A percentile compares a stretch with the other conserved stretches of the same genome.
Evolutionary conservation across 2,797 vertebrate genomes (phyloP).

Genomic region (Sebastes miniatus): DNA sequence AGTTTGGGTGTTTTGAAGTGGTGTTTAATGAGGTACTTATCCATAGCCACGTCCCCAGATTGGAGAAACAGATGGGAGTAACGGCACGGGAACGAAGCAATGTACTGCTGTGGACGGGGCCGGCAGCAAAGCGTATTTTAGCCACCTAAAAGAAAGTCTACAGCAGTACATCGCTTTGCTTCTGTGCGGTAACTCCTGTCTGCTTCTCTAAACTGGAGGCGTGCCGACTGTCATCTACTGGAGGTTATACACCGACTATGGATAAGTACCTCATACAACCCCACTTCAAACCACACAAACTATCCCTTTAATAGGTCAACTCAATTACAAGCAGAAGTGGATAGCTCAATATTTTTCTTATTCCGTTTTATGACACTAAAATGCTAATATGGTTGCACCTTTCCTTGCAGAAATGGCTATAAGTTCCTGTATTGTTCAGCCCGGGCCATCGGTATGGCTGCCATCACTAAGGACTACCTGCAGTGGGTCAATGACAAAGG

Average conservation of each 20-base stretch:
- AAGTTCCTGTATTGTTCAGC: conserved; percentile 98
- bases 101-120: too few relatives aligned
- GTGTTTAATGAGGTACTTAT: neutral
- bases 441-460: conserved; percentile 92
- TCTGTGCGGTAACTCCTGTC: too few relatives aligned
- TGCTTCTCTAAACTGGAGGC: too few relatives aligned
- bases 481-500: conserved; percentile 91
- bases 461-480: conserved; percentile 93
- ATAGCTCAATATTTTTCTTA: neutral
- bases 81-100: too few relatives aligned
- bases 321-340: neutral
- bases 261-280: too few relatives aligned
- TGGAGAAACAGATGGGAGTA: too few relatives aligned
- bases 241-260: too few relatives aligned
- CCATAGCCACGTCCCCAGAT: neutral
- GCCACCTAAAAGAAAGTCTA: too few relatives aligned
- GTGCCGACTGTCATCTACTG: too few relatives aligned
- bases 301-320: neutral
- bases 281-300: neutral
- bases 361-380: neutral
- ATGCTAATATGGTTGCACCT: neutral
- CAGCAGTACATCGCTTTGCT: too few relatives aligned
- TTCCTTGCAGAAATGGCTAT: conserved; percentile 89
- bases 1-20: neutral
- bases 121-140: too few relatives aligned